Percentiles rank a stretch among this genome's conserved stretches.
These are phyloP conservation scores for Cephalotes varians DNA, from an alignment of 2,888 invertebrate genomes.

Conservation along the genomic window DNA sequence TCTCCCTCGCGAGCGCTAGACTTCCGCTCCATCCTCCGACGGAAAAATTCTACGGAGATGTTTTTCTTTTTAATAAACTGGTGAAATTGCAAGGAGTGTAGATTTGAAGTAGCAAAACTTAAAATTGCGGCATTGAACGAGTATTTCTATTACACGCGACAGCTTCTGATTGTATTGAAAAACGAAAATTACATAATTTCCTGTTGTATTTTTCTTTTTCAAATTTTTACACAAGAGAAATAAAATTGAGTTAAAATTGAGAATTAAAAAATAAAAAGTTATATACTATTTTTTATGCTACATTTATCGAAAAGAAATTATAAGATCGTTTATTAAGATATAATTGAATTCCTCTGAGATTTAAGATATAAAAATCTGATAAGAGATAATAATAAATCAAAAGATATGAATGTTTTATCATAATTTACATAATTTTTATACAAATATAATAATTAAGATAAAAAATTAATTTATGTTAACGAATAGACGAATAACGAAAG, in stretches of 20 bases:
- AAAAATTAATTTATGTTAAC: background rate
- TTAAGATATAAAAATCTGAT: background rate
- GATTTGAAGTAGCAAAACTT: background rate
- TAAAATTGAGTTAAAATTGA: background rate
- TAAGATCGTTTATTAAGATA: background rate
- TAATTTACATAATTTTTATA: background rate
- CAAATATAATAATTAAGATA: background rate
- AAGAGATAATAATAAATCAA: background rate
- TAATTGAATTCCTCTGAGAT: background rate
- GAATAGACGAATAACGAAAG: background rate
- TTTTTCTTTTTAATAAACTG: conserved; percentile 30
- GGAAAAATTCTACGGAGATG: background rate
- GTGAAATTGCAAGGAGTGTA: background rate
- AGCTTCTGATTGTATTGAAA: background rate
- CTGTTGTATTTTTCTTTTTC: background rate
- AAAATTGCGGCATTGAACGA: background rate
- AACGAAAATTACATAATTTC: background rate
- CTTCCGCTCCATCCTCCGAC: conserved; percentile 16
- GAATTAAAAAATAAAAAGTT: too few relatives aligned
- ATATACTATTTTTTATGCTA: background rate
- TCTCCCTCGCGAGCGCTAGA: conserved; percentile 19
- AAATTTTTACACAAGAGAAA: background rate
- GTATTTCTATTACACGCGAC: background rate
- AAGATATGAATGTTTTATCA: background rate
- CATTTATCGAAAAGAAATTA: background rate